Base-by-base conservation (phyloP, 2,797 vertebrate species). In the Tadarida brasiliensis region DNA sequence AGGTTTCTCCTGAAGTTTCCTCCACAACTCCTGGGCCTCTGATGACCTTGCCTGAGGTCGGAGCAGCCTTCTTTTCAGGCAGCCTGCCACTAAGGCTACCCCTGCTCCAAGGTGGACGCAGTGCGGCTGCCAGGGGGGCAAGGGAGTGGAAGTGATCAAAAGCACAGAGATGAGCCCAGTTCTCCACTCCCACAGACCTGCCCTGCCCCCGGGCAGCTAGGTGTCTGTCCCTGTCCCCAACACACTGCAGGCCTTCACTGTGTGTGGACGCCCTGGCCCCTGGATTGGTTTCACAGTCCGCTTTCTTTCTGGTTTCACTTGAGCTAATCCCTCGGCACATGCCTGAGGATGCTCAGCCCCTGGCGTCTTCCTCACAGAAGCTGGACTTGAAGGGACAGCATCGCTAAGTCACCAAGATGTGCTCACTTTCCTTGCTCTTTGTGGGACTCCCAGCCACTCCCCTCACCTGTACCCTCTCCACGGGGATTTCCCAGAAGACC, bases 91-190 rank as follows among this genome's bases (percentile, higher is more conserved):
- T 28, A 4, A 3, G 57, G 35, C 67, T 5, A 4, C 26, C 15
- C 39, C 35, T 83, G 39, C 24, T 54, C 63, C 57, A 0, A 57
- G 22, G 24, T 2, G 17, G 44, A 74, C 82, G 5, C 3, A n/a
- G 3, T 22, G 11, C 0, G 0, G 56, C 7, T 24, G 15, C 26
- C 57, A 24, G 12, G 3, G 3, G 33, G 30, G 6, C 11, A 10
- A 15, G 11, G 35, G 3, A 33, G 4, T 2, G 0, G 47, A 87
- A n/a, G 86, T 1, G 12, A 47, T 3, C 30, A 16, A 71, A 47
- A 44, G 56, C 54, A 59, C 17, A 8, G 51, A 30, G 11, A 7
- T 7, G 26, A 33, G 39, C 33, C 33, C 57, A 20, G 24, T 16
- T 78, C 67, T 11, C 24, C 22, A 28, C 24, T 24, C 35, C 16